Evolutionary conservation across 2,113 vertebrate species (phyloP).

Genomic region (Poecilia latipinna): DNA sequence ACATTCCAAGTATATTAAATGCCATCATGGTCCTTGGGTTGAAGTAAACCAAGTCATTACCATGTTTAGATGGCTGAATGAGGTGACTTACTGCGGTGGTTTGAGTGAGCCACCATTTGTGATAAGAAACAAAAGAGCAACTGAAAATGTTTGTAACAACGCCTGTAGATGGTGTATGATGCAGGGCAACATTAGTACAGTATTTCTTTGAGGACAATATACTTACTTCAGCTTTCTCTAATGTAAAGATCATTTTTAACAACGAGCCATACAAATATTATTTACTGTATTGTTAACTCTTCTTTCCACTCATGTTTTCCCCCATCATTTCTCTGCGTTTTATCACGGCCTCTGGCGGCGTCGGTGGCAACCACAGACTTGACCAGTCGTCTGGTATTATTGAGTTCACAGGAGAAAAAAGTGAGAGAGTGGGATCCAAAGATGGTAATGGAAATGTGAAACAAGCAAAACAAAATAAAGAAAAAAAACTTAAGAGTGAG

Average conservation of each 20-base stretch:
- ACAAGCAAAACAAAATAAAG: conserved; percentile 12
- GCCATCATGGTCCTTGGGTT: background rate
- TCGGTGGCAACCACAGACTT: background rate
- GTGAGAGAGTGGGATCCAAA: conserved; percentile 2
- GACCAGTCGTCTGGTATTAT: background rate
- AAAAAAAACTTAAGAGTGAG: conserved; percentile 13
- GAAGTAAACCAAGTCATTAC: background rate
- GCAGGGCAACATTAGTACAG: too few species aligned
- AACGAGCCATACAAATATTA: conserved; percentile 29
- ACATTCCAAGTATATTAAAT: background rate
- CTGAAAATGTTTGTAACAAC: too few species aligned
- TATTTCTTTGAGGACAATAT: conserved; percentile 16
- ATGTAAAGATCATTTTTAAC: conserved; percentile 33
- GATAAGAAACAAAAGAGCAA: background rate
- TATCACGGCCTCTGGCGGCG: conserved; percentile 23
- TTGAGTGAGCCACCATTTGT: background rate
- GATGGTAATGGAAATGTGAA: background rate
- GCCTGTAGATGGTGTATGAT: too few species aligned
- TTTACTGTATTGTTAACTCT: background rate
- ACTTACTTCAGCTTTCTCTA: conserved; percentile 5
- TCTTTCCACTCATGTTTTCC: conserved; percentile 10
- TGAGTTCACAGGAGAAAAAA: conserved; percentile 3
- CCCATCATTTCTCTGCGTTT: conserved; percentile 20
- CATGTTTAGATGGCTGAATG: background rate
- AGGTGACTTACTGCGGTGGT: background rate